phyloP scores from a whole-genome alignment of 35 echinoderm and acorn worm genomes.

The Lytechinus variegatus region DNA sequence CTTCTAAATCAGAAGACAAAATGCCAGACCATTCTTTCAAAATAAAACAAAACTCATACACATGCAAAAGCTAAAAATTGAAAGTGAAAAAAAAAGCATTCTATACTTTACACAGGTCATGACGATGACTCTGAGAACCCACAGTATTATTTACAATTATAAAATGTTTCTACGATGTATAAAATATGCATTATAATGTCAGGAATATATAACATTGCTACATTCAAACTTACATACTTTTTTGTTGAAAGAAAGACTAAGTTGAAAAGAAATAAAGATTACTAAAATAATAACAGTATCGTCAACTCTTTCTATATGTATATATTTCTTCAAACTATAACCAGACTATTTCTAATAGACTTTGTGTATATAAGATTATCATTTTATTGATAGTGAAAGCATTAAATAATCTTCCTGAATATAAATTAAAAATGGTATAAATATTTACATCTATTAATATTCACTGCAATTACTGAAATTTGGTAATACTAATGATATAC shows the following conservation, averaged over 20 bases:
- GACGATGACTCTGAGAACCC: background rate
- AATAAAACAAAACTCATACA: background rate
- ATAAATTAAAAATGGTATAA: conserved; percentile 19
- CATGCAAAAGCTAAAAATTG: background rate
- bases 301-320: background rate
- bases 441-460: conserved; percentile 23
- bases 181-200: background rate
- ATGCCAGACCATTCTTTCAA: background rate
- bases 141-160: conserved; percentile 26
- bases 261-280: background rate
- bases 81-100: background rate
- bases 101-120: background rate
- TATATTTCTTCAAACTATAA: conserved; percentile 32
- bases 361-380: conserved; percentile 17
- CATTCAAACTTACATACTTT: conserved; percentile 17
- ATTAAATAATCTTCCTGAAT: conserved; percentile 46
- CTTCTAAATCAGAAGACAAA: background rate
- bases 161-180: conserved; percentile 31
- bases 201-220: conserved; percentile 36
- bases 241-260: conserved; percentile 42
- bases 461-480: conserved; percentile 25
- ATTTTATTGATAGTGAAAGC: conserved; percentile 28
- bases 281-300: background rate
- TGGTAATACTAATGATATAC: background rate
- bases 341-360: background rate